Base-by-base conservation (phyloP, 2,888 invertebrate genomes). In the Tricholauxania praeusta region DNA sequence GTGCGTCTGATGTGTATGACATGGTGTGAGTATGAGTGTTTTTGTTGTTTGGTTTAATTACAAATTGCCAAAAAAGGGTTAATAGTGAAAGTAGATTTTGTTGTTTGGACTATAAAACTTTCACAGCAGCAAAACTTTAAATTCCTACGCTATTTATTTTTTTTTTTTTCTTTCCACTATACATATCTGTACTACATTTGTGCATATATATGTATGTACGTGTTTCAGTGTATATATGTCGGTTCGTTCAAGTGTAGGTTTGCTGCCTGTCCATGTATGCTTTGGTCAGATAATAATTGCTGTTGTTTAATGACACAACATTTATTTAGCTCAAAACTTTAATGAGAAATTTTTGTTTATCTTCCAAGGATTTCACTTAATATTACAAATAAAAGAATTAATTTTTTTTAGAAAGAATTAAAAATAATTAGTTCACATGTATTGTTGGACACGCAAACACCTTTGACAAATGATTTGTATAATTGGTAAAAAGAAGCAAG, bases 61-160 rank as follows among this genome's bases (percentile, higher is more conserved):
- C 77, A 75, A 77, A 75, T 77, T 70, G 75, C 73, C 72, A 65
- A 77, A 66, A 76, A 76, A 76, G 75, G 76, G 76, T 75, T 77
- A 77, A 74, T 76, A 77, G 76, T 77, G 75, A 77, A 77, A 76
- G 76, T 77, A 73, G 71, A 77, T 71, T 73, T 73, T 74, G 74
- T 66, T 77, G 76, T 75, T 75, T 72, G 62, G 64, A 64, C 72
- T 71, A 73, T 71, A 74, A 74, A 73, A 68, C 67, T 75, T 73
- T 62, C 63, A 64, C 60, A 22, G 53, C n/a, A 60, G 55, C 57
- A 69, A 52, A 67, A 73, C 69, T 73, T 73, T 57, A 69, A 73
- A 64, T 73, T 65, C 69, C 65, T 60, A 32, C 62, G 66, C 51
- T 64, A 53, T 72, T 39, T 19, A 55, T 39, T 22, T 22, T n/a